A percentile compares a stretch with the other conserved stretches of the same genome.
These are phyloP conservation scores for Leptestheria dahalacensis DNA, from an alignment of 1,140 invertebrate genomes.

Conservation along the genomic window DNA sequence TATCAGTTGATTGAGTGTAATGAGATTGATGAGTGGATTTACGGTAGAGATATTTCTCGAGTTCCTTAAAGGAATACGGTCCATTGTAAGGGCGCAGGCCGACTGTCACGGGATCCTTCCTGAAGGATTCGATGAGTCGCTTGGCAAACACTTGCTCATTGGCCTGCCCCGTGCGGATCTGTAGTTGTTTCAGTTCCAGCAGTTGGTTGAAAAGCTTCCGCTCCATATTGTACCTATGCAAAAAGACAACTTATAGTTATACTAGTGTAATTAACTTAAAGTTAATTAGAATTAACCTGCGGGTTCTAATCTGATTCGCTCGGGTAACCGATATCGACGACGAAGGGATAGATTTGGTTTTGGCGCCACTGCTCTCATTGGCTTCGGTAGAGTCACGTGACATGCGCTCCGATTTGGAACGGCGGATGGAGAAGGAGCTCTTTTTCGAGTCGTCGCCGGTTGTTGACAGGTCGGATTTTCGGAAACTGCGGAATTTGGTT, in stretches of 20 bases:
- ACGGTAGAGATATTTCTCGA: conserved; percentile 83
- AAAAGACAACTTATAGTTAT: background rate
- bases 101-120: conserved; percentile 52
- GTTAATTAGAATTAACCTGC: conserved; percentile 4
- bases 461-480: background rate
- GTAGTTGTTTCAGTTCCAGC: conserved; percentile 76
- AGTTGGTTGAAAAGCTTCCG: conserved; percentile 86
- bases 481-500: background rate
- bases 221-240: conserved; percentile 68
- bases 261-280: background rate
- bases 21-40: conserved; percentile 19
- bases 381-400: background rate
- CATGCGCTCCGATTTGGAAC: conserved; percentile 14
- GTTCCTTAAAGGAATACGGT: conserved; percentile 61
- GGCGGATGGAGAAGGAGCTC: background rate
- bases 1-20: no score
- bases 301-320: background rate
- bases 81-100: conserved; percentile 53
- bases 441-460: background rate
- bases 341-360: background rate
- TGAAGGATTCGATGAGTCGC: conserved; percentile 59
- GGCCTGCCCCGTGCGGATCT: conserved; percentile 72
- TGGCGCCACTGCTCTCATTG: background rate
- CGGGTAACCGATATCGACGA: background rate
- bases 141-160: conserved; percentile 83